These are phyloP conservation scores for Panagrolaimus sp. DNA, from an alignment of 1,140 invertebrate species.

Conservation along the genomic window DNA sequence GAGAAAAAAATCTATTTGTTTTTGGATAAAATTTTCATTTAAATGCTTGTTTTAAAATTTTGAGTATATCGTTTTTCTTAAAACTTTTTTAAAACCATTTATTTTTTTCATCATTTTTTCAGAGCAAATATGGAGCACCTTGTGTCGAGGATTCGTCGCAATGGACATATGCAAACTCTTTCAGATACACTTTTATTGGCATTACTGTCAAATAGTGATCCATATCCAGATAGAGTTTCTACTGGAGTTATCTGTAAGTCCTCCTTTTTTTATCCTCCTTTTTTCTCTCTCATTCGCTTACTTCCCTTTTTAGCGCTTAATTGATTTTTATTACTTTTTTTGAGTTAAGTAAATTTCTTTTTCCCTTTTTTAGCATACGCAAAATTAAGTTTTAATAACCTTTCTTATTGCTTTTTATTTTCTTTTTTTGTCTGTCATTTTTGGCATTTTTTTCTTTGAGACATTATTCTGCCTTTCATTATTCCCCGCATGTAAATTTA, in stretches of 20 bases:
- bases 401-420: too few relatives aligned
- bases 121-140: slow-evolving; percentile 30
- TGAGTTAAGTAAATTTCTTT: background rate
- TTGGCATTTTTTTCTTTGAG: too few relatives aligned
- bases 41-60: too few relatives aligned
- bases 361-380: background rate
- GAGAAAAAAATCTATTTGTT: too few relatives aligned
- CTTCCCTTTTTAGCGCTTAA: background rate
- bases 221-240: slow-evolving; percentile 32
- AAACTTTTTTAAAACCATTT: too few relatives aligned
- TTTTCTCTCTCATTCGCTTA: background rate
- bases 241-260: slow-evolving; percentile 47
- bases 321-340: slow-evolving; percentile 8
- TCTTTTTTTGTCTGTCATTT: too few relatives aligned
- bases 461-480: too few relatives aligned
- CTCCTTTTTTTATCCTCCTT: slow-evolving; percentile 8
- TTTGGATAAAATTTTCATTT: too few relatives aligned
- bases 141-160: slow-evolving; percentile 26
- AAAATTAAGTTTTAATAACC: too few relatives aligned
- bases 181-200: slow-evolving; percentile 39
- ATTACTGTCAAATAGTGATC: slow-evolving; percentile 40
- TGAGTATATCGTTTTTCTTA: too few relatives aligned
- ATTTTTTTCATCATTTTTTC: slow-evolving; percentile 1
- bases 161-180: slow-evolving; percentile 23
- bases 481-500: too few relatives aligned